Conservation (phyloP, 2,797 vertebrate species). For the Acanthurus leucopareius region DNA sequence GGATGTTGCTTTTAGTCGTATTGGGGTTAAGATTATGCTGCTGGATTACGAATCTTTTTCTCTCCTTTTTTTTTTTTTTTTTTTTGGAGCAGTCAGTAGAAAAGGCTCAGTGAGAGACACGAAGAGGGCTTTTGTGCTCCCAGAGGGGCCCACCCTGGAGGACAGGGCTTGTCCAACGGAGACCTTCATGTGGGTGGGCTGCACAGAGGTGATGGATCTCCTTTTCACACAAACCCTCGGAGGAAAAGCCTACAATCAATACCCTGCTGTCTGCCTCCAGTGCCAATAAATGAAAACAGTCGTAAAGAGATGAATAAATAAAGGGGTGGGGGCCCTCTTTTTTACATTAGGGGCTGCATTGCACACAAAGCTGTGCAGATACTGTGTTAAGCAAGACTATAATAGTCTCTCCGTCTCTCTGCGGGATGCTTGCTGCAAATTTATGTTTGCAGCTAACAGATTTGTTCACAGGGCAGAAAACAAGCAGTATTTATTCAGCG, state of each 20-base stretch:
- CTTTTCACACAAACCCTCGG: conserved; percentile 51
- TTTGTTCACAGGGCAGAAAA: conserved; percentile 63
- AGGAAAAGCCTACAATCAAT: conserved; percentile 77
- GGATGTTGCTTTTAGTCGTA: conserved; percentile 62
- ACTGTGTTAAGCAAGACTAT: conserved; percentile 59
- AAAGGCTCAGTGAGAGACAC: conserved; percentile 25
- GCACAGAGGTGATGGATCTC: conserved; percentile 63
- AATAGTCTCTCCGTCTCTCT: conserved; percentile 59
- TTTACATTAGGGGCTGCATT: conserved; percentile 52
- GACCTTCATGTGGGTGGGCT: conserved; percentile 64
- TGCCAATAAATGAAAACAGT: conserved; percentile 73
- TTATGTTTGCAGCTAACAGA: conserved; percentile 61
- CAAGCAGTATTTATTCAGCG: conserved; percentile 59
- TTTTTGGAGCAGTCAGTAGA: too few species aligned
- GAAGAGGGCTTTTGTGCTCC: conserved; percentile 56
- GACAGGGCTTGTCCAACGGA: conserved; percentile 28
- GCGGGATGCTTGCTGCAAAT: conserved; percentile 59
- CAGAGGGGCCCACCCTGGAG: conserved; percentile 56
- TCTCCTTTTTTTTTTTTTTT: not conserved
- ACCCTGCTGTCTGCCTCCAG: conserved; percentile 67
- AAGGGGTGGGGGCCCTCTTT: conserved; percentile 49
- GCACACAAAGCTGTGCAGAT: conserved; percentile 58
- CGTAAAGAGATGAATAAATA: conserved; percentile 76
- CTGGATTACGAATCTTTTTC: conserved; percentile 64
- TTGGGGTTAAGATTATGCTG: conserved; percentile 64